phyloP scores from a whole-genome alignment of 2,797 vertebrate species.

The Danio jaintianensis region DNA sequence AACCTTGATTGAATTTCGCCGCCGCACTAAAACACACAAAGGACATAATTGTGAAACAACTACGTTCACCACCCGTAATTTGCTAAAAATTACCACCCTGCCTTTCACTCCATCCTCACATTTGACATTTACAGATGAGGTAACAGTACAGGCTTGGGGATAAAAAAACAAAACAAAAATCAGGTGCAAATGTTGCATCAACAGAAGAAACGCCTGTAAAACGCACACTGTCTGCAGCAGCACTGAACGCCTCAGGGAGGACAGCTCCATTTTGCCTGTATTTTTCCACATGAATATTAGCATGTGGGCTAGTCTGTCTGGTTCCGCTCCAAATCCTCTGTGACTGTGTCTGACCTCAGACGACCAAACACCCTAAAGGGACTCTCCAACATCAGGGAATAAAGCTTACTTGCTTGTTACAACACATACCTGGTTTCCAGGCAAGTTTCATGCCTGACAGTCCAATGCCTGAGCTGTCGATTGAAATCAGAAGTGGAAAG shows the following conservation, averaged over 20 bases:
- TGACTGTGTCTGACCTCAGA: conserved; percentile 14
- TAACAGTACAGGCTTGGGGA: background rate
- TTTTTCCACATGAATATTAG: conserved; percentile 45
- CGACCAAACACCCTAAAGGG: background rate
- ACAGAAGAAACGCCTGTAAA: conserved; percentile 38
- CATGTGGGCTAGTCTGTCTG: conserved; percentile 37
- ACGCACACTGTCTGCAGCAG: conserved; percentile 21
- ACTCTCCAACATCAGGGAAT: conserved; percentile 3
- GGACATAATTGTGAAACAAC: conserved; percentile 39
- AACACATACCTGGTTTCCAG: no score
- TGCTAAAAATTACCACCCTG: conserved; percentile 35
- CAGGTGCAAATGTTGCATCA: conserved; percentile 49
- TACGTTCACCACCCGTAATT: conserved; percentile 24
- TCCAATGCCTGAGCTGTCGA: no score
- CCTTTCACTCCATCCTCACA: conserved; percentile 32
- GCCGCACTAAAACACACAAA: conserved; percentile 28
- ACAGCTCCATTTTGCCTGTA: conserved; percentile 19
- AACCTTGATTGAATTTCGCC: conserved; percentile 41
- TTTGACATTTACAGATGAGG: conserved; percentile 37
- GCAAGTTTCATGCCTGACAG: background rate
- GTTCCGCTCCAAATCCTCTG: conserved; percentile 16
- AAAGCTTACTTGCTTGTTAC: background rate
- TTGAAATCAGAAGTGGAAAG: no score
- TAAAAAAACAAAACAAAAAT: conserved; percentile 20
- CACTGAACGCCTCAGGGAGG: background rate